These are phyloP conservation scores for Ricordea florida DNA, from an alignment of 92 coral and sea anemone species.

Conservation along the genomic window DNA sequence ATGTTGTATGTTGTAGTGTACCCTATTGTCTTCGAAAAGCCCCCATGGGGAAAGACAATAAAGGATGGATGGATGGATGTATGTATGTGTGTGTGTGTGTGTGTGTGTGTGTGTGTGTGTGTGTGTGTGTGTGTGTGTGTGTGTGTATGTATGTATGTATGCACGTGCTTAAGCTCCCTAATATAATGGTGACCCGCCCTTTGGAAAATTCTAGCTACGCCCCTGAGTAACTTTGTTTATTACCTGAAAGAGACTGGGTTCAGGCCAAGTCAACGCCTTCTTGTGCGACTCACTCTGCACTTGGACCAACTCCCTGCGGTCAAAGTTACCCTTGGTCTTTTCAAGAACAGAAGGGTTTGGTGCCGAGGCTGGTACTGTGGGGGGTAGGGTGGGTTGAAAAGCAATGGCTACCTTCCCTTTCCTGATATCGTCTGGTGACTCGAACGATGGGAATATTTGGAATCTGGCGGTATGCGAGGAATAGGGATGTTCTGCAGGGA, in stretches of 20 bases:
- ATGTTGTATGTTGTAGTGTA: too few relatives aligned
- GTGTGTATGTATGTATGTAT: too few relatives aligned
- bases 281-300: conserved; percentile 76
- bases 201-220: too few relatives aligned
- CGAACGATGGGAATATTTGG: conserved; percentile 84
- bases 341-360: conserved; percentile 74
- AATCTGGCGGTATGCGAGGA: conserved; percentile 80
- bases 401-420: conserved; percentile 65
- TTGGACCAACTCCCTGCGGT: conserved; percentile 80
- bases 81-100: too few relatives aligned
- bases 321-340: conserved; percentile 85
- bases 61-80: too few relatives aligned
- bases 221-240: too few relatives aligned
- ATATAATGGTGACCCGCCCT: too few relatives aligned
- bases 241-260: conserved; percentile 86
- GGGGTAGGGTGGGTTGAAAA: conserved; percentile 77
- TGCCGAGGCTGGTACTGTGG: conserved; percentile 83
- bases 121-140: too few relatives aligned
- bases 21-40: too few relatives aligned
- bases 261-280: conserved; percentile 88
- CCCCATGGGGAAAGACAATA: too few relatives aligned
- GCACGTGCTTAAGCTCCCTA: too few relatives aligned
- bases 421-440: conserved; percentile 90
- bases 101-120: too few relatives aligned
- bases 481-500: conserved; percentile 91